Base-by-base conservation (phyloP, 2,888 invertebrate genomes). In the Oscheius sp. region DNA sequence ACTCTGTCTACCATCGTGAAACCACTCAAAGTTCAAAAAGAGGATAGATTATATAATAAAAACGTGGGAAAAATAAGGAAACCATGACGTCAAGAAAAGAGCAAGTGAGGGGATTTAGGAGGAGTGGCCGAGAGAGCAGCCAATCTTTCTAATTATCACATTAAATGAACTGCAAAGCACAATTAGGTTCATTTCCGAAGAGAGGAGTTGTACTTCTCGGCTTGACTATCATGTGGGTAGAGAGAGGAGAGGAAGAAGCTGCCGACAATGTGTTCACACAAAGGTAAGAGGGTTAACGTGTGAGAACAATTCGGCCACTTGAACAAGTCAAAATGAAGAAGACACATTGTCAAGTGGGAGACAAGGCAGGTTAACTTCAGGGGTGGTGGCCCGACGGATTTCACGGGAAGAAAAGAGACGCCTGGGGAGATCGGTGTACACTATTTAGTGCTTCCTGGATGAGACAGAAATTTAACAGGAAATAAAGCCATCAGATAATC, bases 61-160 rank as follows among this genome's bases (percentile, higher is more conserved):
- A 55, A 18, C 13, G 5, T 43, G 21, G 29, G 18, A 43, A 41
- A 66, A 66, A 18, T 49, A 46, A 29, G 66, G 66, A 66, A 66
- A 21, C n/a, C 21, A 52, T 66, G 66, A 66, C 66, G 66, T 64
- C 66, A 66, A 25, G 66, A 29, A 66, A 45, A 63, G 58, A 29
- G 58, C 21, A 45, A 35, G 61, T 29, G 66, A 23, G 49, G 27
- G 49, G 66, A 66, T 66, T 66, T 66, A 66, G 49, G 66, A 61
- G 61, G 61, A 46, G 66, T 66, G 66, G 49, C 66, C 66, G 66
- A 35, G 35, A 35, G 35, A 35, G 52, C 66, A 27, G 52, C 66
- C 66, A 66, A 66, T 66, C 66, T 66, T 35, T 66, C 66, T 52
- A 66, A 66, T 66, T 66, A 66, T 66, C 66, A 66, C 66, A 66